Percentiles rank a stretch among this genome's conserved stretches.
Evolutionary conservation across 2,888 invertebrate genomes (phyloP).

Genomic region (Cryptocephalus moraei): DNA sequence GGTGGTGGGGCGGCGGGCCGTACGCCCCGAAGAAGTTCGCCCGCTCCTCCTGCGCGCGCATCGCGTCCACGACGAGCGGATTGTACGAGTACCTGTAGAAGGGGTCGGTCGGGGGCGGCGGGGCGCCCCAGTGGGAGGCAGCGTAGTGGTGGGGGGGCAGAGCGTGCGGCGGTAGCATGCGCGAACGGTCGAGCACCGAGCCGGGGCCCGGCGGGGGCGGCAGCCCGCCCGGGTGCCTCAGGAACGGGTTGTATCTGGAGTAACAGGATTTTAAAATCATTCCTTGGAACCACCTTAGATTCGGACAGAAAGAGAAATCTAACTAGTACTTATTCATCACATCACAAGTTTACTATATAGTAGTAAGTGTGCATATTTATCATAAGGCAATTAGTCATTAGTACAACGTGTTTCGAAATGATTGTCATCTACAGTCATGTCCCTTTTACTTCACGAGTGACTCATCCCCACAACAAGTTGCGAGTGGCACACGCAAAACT

Average conservation of each 20-base stretch:
- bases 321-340: too few relatives aligned
- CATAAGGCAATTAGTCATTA: too few relatives aligned
- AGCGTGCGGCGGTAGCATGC: constrained; percentile 36
- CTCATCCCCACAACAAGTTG: too few relatives aligned
- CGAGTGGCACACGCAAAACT: too few relatives aligned
- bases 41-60: constrained; percentile 70
- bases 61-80: constrained; percentile 69
- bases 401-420: too few relatives aligned
- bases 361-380: too few relatives aligned
- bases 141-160: constrained; percentile 43
- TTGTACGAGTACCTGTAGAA: constrained; percentile 64
- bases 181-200: constrained; percentile 39
- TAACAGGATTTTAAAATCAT: too few relatives aligned
- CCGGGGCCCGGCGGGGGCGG: constrained; percentile 39
- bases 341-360: too few relatives aligned
- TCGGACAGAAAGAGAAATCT: too few relatives aligned
- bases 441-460: too few relatives aligned
- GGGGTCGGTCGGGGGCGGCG: constrained; percentile 36
- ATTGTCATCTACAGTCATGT: too few relatives aligned
- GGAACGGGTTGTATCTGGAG: constrained; percentile 43
- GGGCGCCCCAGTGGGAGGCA: constrained; percentile 31
- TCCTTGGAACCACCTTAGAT: too few relatives aligned
- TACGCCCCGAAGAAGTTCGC: constrained; percentile 67
- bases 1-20: constrained; percentile 23
- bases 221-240: constrained; percentile 43